These are phyloP conservation scores for Peromyscus californicus DNA, from an alignment of 2,113 vertebrate species.

Conservation along the genomic window DNA sequence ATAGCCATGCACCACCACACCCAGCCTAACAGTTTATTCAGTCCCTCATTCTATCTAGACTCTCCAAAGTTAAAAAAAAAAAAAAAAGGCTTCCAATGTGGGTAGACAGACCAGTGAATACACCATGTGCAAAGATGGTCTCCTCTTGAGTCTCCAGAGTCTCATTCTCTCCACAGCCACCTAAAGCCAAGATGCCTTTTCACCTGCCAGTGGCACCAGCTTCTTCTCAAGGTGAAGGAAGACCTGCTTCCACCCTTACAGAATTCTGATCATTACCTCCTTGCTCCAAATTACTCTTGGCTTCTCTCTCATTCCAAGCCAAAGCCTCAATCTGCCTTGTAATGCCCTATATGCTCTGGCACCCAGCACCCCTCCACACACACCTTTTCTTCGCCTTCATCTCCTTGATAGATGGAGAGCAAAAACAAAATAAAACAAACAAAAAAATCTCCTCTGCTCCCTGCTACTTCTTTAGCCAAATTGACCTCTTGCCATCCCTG, in stretches of 20 bases:
- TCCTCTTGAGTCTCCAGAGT: background rate
- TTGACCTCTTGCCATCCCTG: background rate
- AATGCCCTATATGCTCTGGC: background rate
- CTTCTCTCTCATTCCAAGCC: background rate
- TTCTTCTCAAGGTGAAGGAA: background rate
- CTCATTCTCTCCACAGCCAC: background rate
- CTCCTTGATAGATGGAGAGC: background rate
- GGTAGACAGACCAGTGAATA: background rate
- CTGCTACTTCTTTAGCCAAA: slow-evolving; percentile 6
- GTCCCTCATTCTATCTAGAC: background rate
- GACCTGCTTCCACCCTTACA: background rate
- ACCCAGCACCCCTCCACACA: background rate
- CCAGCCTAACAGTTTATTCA: background rate
- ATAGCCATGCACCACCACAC: background rate
- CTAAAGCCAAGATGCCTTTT: slow-evolving; percentile 8
- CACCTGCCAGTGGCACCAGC: background rate
- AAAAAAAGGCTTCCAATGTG: background rate
- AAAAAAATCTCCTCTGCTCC: background rate
- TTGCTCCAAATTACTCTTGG: slow-evolving; percentile 17
- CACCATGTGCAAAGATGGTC: background rate
- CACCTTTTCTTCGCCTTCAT: background rate
- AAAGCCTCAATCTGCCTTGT: background rate
- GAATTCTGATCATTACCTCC: slow-evolving; percentile 2
- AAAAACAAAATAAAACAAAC: background rate
- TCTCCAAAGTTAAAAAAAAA: background rate